A percentile compares a stretch with the other conserved stretches of the same genome.
Conservation (phyloP, 2,888 invertebrate species). For the Beris morrisii region DNA sequence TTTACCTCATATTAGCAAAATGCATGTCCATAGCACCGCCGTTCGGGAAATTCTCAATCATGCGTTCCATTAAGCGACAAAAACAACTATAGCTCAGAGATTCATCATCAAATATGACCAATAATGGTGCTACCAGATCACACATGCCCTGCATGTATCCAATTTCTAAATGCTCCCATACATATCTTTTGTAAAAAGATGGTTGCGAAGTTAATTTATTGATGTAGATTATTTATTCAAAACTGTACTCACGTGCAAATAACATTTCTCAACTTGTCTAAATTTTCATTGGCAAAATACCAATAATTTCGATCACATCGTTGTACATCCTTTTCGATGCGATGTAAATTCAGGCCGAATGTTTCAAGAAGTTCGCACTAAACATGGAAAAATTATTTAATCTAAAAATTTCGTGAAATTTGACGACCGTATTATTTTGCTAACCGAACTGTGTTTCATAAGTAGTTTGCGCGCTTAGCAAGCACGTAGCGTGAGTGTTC, state of each 20-base stretch:
- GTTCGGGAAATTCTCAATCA: conserved; percentile 89
- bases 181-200: conserved; percentile 80
- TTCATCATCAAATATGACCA: conserved; percentile 92
- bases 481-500: no score
- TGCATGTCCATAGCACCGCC: conserved; percentile 95
- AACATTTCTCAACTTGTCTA: conserved; percentile 89
- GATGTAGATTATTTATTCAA: neutral
- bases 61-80: conserved; percentile 85
- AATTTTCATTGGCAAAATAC: conserved; percentile 86
- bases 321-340: conserved; percentile 96
- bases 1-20: conserved; percentile 88
- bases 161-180: conserved; percentile 91
- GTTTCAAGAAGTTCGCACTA: conserved; percentile 82
- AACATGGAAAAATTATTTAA: conserved; percentile 50
- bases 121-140: conserved; percentile 87
- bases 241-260: conserved; percentile 84
- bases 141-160: conserved; percentile 99
- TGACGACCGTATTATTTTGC: no score
- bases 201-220: no score
- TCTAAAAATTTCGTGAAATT: conserved; percentile 7
- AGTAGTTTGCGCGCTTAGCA: no score
- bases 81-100: conserved; percentile 90
- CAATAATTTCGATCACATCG: conserved; percentile 92
- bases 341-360: conserved; percentile 86
- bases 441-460: no score